A percentile compares a stretch with the other conserved stretches of the same genome.
These are phyloP conservation scores for Sarcophaga carnaria DNA, from an alignment of 2,888 invertebrate species.

Conservation along the genomic window DNA sequence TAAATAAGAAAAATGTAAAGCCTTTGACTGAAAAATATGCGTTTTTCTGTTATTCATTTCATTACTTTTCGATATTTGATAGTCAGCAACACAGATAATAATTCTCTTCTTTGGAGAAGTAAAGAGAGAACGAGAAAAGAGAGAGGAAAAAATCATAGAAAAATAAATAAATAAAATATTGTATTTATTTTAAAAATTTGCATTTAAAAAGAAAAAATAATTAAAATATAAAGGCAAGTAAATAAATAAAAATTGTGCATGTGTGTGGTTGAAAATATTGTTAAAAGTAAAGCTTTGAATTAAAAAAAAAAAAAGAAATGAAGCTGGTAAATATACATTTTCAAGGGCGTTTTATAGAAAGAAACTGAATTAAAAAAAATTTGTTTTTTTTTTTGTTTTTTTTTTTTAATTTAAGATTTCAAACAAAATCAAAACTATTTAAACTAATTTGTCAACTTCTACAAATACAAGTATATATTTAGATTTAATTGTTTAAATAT, in stretches of 20 bases:
- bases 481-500: not conserved
- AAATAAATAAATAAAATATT: constrained; percentile 21
- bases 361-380: constrained; percentile 13
- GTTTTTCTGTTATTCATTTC: no score
- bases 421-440: constrained; percentile 67
- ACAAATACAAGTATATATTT: constrained; percentile 55
- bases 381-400: constrained; percentile 11
- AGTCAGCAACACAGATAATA: no score
- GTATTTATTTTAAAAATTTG: constrained; percentile 52
- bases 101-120: no score
- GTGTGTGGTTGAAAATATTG: no score
- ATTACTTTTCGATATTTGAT: no score
- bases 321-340: not conserved
- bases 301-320: constrained; percentile 16
- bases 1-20: no score
- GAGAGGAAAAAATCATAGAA: no score
- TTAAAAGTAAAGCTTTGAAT: no score
- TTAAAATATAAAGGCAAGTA: not conserved
- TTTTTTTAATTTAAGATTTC: constrained; percentile 11
- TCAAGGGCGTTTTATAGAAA: constrained; percentile 31
- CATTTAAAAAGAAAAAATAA: constrained; percentile 25
- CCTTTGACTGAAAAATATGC: no score
- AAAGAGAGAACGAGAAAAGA: no score
- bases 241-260: not conserved
- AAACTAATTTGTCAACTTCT: constrained; percentile 66